Conservation (phyloP, 64 coral and sea anemone species). For the Montipora capricornis region DNA sequence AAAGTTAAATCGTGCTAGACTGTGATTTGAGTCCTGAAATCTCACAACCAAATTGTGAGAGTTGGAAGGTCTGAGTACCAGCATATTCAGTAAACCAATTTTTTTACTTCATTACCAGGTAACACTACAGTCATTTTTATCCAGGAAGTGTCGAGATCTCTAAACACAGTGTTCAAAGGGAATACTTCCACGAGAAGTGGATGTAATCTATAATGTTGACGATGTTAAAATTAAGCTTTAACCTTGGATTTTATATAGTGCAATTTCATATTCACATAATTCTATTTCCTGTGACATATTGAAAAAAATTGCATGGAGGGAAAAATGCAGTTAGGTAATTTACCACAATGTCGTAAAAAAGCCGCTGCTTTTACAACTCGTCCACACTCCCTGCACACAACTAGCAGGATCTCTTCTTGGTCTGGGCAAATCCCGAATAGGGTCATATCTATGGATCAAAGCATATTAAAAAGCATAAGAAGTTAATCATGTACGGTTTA, state of each 20-base stretch:
- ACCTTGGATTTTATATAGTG: neutral
- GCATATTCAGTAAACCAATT: no score
- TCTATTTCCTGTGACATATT: neutral
- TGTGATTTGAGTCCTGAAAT: no score
- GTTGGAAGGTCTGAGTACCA: no score
- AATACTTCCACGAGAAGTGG: no score
- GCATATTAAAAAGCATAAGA: slow-evolving; percentile 53
- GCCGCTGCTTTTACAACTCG: slow-evolving; percentile 85
- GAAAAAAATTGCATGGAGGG: neutral
- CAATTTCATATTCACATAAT: neutral
- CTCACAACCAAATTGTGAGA: no score
- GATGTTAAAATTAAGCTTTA: neutral
- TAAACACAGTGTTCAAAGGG: no score
- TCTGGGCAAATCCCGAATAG: slow-evolving; percentile 93
- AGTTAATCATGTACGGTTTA: slow-evolving; percentile 60
- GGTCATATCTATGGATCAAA: slow-evolving; percentile 93
- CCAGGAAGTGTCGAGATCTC: neutral
- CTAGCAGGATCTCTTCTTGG: slow-evolving; percentile 85
- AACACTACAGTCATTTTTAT: neutral
- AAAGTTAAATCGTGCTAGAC: no score
- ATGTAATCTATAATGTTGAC: neutral
- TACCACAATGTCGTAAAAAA: slow-evolving; percentile 94
- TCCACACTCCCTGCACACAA: slow-evolving; percentile 88
- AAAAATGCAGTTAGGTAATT: neutral
- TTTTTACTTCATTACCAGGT: no score